Evolutionary conservation across 2,113 vertebrate species (phyloP), one percentile per base, ranked within the genome.

Genomic region (Patagioenas fasciata): DNA sequence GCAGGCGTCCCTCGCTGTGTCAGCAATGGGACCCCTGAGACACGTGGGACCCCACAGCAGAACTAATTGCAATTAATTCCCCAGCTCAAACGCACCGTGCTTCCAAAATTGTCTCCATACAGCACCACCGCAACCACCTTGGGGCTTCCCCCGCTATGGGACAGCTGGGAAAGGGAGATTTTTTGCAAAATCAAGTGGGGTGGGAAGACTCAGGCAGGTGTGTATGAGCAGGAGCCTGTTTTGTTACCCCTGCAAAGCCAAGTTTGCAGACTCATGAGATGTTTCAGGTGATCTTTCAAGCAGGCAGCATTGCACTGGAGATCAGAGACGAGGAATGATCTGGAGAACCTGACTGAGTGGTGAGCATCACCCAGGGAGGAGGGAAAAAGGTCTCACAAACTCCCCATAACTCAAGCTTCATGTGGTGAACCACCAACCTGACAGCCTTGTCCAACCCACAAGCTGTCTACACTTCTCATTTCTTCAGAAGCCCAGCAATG

Each of bases 361-460:
- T 1, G 5, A 83, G 32, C 58, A 20, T 47, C 75, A 13, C 17
- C 40, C 18, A 2, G 38, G 29, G 24, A 60, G 51, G 21, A 44
- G 67, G 48, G 29, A n/a, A 64, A 4, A 16, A 62, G 42, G 50
- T 34, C 31, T 44, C 56, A 20, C 15, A 34, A 31, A 70, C 19
- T 13, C 3, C 0, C 14, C 1, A 6, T 11, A 31, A 65, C 24
- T 54, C 50, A 21, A 42, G 24, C 26, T 66, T 60, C 31, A 7
- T 0, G 2, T 6, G 38, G 12, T 0, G 1, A 79, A 17, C 18
- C 3, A 1, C 24, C 69, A 38, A 7, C 24, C 29, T 51, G 2
- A 10, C 0, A 1, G 53, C 24, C 44, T 8, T 13, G 4, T 28
- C 53, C 62, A 3, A 19, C 48, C 77, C 88, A 6, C 80, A 72